Evolutionary conservation across 2,888 invertebrate species (phyloP).

Genomic region (Stenchaetothrips biformis): DNA sequence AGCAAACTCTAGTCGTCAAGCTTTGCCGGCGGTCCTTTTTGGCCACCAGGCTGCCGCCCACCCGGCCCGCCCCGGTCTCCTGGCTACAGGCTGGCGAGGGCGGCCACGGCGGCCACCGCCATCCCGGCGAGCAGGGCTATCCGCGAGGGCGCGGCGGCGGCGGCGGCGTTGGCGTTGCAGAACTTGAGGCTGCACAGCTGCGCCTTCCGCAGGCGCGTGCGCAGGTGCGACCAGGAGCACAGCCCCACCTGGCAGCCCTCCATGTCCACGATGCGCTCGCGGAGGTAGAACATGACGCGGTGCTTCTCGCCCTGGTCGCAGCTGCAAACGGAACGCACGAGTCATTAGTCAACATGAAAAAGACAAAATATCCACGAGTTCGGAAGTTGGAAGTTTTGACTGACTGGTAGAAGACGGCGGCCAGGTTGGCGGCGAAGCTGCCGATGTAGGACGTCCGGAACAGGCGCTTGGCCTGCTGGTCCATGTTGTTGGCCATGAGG

Average conservation of each 20-base stretch:
- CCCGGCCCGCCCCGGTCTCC: too few relatives aligned
- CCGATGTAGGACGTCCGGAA: constrained; percentile 65
- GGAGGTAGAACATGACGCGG: constrained; percentile 64
- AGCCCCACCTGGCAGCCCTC: constrained; percentile 70
- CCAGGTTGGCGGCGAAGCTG: constrained; percentile 69
- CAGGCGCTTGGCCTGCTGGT: constrained; percentile 50
- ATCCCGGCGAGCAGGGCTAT: not conserved
- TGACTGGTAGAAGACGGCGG: constrained; percentile 69
- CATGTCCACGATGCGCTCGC: constrained; percentile 63
- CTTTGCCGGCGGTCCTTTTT: not conserved
- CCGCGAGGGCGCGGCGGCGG: not conserved
- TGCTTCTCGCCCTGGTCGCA: constrained; percentile 45
- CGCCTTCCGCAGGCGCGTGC: constrained; percentile 54
- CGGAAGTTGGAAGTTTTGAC: constrained; percentile 41
- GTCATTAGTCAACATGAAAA: not conserved
- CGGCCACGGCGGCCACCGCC: not conserved
- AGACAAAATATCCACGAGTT: not conserved
- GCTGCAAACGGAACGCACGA: constrained; percentile 34
- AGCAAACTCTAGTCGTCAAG: not conserved
- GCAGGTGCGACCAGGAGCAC: constrained; percentile 68
- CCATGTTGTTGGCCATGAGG: constrained; percentile 62
- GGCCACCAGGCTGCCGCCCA: not conserved
- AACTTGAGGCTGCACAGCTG: constrained; percentile 54
- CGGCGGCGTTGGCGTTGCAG: constrained; percentile 47
- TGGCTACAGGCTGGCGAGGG: not conserved